These are phyloP conservation scores for Platalea minor DNA, from an alignment of 2,797 vertebrate genomes.

Conservation along the genomic window DNA sequence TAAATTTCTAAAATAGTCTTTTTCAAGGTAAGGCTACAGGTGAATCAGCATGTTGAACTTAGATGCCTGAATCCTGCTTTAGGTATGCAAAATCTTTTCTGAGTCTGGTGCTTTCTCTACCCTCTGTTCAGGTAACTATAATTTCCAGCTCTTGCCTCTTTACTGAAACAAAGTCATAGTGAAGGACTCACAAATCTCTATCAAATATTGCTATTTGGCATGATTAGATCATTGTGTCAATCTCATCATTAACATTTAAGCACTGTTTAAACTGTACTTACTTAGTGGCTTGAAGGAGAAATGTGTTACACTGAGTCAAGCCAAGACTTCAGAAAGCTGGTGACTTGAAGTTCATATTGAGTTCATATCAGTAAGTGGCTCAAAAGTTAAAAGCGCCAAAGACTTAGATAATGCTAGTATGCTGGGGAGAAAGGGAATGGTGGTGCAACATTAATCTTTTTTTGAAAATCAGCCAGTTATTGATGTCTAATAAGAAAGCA, in stretches of 20 bases:
- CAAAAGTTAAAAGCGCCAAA: background rate
- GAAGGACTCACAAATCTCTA: background rate
- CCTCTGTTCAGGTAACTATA: background rate
- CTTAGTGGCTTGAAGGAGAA: background rate
- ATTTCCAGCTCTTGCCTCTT: background rate
- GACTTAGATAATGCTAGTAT: background rate
- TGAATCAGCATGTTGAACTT: background rate
- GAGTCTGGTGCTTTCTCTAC: background rate
- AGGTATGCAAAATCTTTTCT: background rate
- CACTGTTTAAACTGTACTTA: background rate
- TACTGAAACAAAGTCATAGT: background rate
- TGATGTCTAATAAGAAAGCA: background rate
- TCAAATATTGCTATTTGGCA: background rate
- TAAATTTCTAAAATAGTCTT: background rate
- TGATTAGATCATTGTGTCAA: background rate
- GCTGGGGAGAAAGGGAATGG: background rate
- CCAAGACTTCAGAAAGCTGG: background rate
- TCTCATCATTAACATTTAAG: background rate
- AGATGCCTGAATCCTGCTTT: background rate
- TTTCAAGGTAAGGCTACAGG: background rate
- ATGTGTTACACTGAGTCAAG: background rate
- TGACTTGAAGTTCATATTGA: background rate
- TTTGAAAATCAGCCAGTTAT: background rate
- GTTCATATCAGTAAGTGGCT: background rate
- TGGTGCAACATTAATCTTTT: background rate